Evolutionary conservation across 2,113 vertebrate species (phyloP), one percentile per base, ranked within the genome.

Genomic region (Phrynosoma platyrhinos): DNA sequence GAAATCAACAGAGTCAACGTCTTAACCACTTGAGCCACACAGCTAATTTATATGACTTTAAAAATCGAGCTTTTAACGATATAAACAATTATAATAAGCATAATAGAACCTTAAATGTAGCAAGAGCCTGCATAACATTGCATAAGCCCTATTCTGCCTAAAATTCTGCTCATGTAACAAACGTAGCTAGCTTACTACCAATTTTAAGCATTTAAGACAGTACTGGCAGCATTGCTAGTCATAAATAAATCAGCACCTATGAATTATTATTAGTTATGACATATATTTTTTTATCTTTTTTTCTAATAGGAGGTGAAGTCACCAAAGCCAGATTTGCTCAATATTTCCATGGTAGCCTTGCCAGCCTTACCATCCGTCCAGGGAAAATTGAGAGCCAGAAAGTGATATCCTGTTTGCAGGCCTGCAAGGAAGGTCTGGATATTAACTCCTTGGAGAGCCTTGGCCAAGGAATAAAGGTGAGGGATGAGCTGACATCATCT

Each of bases 311-410:
- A 91, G 98, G 98, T 0, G 99, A 99, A 95, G 97, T 99, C 86
- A 96, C 97, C 82, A 99, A 99, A 92, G 98, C 98, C 0, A 96
- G 98, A 62, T 99, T 99, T 95, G 98, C 98, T 62, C 99, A 99
- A 85, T 99, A 98, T 93, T 99, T 99, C 94, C 97, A 98, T 0
- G 99, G 99, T 83, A 99, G 98, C 92, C 96, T 99, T 89, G 98
- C 99, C 40, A 98, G 98, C 68, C 98, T 99, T 82, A 99, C 98
- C 25, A 98, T 99, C 76, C 97, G 98, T 40, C 98, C 98, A 1
- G 99, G 98, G n/a, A 99, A 98, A 96, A 98, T 98, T 74, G 98
- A 99, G 95, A 99, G 98, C 90, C 98, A 98, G 95, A 99, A 99
- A 95, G 98, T 99, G 88, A 99, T 99, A 94, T 98, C 99, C 95